Percentiles rank a stretch among this genome's conserved stretches.
Conservation (phyloP, 2,113 vertebrate genomes). For the Hemiprocne comata region DNA sequence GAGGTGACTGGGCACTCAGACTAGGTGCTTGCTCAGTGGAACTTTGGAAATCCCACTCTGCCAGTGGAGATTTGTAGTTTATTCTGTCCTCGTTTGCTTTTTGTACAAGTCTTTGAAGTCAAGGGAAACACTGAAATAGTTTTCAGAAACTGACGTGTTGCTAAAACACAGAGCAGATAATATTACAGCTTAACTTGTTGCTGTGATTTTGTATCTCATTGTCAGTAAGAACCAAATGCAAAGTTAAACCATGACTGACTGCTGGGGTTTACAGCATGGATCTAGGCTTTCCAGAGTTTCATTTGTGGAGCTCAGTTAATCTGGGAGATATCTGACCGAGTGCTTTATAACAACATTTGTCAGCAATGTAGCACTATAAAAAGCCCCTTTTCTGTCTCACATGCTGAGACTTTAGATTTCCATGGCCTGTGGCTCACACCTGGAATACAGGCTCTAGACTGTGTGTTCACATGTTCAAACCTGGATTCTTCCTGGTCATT, state of each 20-base stretch:
- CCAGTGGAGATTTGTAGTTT: background rate
- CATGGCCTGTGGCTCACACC: background rate
- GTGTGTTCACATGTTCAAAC: background rate
- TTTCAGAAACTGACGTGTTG: background rate
- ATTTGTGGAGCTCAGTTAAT: background rate
- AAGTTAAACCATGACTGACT: background rate
- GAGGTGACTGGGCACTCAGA: constrained; percentile 34
- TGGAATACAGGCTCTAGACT: background rate
- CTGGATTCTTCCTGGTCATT: background rate
- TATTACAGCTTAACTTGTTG: background rate
- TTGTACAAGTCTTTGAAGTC: constrained; percentile 4
- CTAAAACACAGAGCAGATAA: background rate
- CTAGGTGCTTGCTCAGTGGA: constrained; percentile 5
- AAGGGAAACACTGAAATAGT: background rate
- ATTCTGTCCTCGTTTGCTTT: background rate
- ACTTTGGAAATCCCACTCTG: constrained; percentile 24
- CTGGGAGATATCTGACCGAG: background rate
- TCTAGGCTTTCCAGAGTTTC: background rate
- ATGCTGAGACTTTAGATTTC: background rate
- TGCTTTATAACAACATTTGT: background rate
- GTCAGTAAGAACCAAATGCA: background rate
- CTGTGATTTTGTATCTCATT: background rate
- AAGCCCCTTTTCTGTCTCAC: background rate
- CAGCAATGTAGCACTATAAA: background rate
- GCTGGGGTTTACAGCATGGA: background rate